phyloP scores from a whole-genome alignment of 1,140 invertebrate genomes.

The Orchesella cincta region DNA sequence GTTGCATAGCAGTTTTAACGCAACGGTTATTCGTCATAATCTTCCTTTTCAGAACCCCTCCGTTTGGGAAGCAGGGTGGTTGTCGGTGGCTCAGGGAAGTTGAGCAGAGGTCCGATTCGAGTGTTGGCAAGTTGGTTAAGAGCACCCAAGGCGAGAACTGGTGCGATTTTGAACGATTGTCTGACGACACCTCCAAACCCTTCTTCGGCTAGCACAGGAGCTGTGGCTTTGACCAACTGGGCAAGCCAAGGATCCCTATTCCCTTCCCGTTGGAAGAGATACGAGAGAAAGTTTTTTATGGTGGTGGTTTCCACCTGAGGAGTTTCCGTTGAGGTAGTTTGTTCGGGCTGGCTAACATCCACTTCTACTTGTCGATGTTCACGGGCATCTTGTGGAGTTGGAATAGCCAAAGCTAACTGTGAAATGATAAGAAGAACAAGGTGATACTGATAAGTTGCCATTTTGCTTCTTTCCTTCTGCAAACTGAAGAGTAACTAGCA shows the following conservation, averaged over 20 bases:
- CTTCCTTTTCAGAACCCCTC: not conserved
- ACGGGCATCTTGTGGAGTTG: too few species aligned
- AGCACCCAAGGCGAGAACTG: not conserved
- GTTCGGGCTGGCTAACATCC: too few species aligned
- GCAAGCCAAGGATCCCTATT: not conserved
- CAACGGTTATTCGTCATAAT: too few species aligned
- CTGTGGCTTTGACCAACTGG: not conserved
- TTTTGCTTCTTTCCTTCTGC: too few species aligned
- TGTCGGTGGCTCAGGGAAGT: not conserved
- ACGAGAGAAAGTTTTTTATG: not conserved
- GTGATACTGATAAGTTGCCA: too few species aligned
- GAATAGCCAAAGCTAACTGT: too few species aligned
- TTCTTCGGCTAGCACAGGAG: not conserved
- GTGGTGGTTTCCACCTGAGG: not conserved
- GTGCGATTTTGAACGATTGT: not conserved
- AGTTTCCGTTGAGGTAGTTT: too few species aligned
- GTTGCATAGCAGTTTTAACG: too few species aligned
- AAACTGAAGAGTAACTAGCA: too few species aligned
- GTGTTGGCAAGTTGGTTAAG: not conserved
- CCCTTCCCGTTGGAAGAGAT: slow-evolving; percentile 9
- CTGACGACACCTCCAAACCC: slow-evolving; percentile 8
- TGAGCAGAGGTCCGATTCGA: slow-evolving; percentile 11
- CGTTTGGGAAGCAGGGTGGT: slow-evolving; percentile 14
- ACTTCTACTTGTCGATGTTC: too few species aligned
- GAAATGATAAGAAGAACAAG: too few species aligned